Percentiles rank a stretch among this genome's conserved stretches.
Evolutionary conservation across 2,113 vertebrate species (phyloP).

Genomic region (Lontra canadensis): DNA sequence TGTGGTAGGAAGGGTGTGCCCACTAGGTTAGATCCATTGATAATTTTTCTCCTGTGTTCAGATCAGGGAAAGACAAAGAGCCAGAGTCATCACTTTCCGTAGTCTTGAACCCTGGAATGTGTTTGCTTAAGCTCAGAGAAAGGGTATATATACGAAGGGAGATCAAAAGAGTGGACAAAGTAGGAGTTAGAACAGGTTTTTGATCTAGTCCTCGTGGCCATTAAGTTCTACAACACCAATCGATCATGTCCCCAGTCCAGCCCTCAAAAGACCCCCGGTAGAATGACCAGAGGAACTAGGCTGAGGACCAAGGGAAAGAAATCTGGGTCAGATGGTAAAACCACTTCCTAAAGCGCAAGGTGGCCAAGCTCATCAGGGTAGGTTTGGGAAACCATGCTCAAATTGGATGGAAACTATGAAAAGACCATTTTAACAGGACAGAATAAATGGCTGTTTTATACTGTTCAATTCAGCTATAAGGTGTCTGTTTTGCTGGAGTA

Average conservation of each 20-base stretch:
- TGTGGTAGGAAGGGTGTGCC: background rate
- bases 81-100: background rate
- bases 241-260: background rate
- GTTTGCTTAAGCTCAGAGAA: background rate
- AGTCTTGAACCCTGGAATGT: background rate
- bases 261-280: background rate
- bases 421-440: background rate
- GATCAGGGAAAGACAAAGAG: background rate
- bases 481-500: background rate
- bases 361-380: background rate
- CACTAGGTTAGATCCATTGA: background rate
- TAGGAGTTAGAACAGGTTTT: background rate
- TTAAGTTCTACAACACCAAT: background rate
- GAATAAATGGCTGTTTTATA: background rate
- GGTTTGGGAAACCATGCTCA: background rate
- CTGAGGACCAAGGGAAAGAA: background rate
- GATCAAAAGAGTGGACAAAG: background rate
- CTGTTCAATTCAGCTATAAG: background rate
- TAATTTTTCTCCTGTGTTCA: background rate
- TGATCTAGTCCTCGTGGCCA: background rate
- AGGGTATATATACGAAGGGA: background rate
- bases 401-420: background rate
- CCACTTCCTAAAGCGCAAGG: background rate
- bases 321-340: background rate
- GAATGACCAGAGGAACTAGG: background rate